Base-by-base conservation (phyloP, 2,113 vertebrate species). In the Eulacestoma nigropectus region DNA sequence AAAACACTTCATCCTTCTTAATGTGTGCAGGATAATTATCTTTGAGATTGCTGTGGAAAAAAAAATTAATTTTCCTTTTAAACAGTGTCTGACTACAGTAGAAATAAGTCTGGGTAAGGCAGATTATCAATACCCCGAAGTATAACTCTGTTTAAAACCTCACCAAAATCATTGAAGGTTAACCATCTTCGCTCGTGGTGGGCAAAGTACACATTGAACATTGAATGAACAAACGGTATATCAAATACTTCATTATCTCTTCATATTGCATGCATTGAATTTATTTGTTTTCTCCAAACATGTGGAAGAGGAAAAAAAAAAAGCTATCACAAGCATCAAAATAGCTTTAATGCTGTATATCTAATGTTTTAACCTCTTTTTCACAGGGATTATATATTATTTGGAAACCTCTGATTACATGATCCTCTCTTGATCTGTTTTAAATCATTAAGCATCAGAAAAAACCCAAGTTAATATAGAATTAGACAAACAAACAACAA, bases 51-150 rank as follows among this genome's bases (percentile, higher is more conserved):
- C 93, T 93, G 94, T 17, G 41, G 84, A 73, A 97, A 98, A 98
- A 97, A 97, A 97, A 98, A 97, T 96, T 97, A 97, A 97, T 98
- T 98, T 98, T 98, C 97, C 89, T 95, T 97, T 97, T 97, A 97
- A 98, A 97, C 53, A 97, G 82, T 92, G 95, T 94, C 96, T 98
- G 73, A 78, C 81, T 95, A 89, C 29, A 94, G 88, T 82, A 94
- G 91, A 97, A 96, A 93, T 69, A 95, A 85, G 92, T 90, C 96
- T 97, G 87, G 80, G 75, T 97, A 94, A 95, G 93, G 85, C 67
- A 84, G 81, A 96, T 91, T 94, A 96, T 76, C 55, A 8, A 46
- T 93, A 87, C 64, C 91, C 72, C 14, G 56, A 90, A 72, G 29
- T 44, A 87, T 41, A 74, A 82, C 50, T 88, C 56, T 83, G 37